Evolutionary conservation across 2,113 vertebrate species (phyloP), one percentile per base, ranked within the genome.

Genomic region (Falcunculus frontatus): DNA sequence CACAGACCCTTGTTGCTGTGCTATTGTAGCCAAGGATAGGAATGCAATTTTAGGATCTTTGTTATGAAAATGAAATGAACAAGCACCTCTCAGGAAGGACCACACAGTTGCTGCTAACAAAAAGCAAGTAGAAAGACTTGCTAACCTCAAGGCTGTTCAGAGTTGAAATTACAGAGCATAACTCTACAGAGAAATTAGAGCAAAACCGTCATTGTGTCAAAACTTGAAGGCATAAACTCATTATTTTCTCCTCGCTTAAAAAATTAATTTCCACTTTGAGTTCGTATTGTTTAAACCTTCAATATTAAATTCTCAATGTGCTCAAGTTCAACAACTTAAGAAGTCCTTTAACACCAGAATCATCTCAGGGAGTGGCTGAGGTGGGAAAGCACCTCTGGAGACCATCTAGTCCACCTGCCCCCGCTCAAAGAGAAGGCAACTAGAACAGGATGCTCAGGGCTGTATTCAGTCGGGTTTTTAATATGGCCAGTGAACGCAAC

Each of bases 341-440:
- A 60, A 89, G 5, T 33, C 20, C 10, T 92, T 86, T 49, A 69
- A 85, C 9, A 62, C 11, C 4, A 1, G 33, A 82, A 64, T 52
- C 26, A 83, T 33, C 55, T 64, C 35, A 23, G 13, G 37, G 37
- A 64, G 26, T 14, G 10, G 19, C 29, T 67, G 42, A 78, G 44
- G 46, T 68, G 13, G 18, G 41, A 82, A 88, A 50, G 53, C 15
- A 76, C 30, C 14, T 52, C 56, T 59, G 16, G 30, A 88, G 30
- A 63, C 33, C 27, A 55, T 16, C 39, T 39, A 52, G 62, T 59
- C 17, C 8, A 80, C 16, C 5, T 16, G 6, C 2, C 0, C 0
- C 52, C 39, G 47, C 78, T 55, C 35, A 46, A 55, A 75, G 52
- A 5, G 1, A 33, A 35, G 8, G 9, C 8, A 86, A 37, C 44